These are phyloP conservation scores for Gymnodraco acuticeps DNA, from an alignment of 2,797 vertebrate genomes.

Conservation along the genomic window DNA sequence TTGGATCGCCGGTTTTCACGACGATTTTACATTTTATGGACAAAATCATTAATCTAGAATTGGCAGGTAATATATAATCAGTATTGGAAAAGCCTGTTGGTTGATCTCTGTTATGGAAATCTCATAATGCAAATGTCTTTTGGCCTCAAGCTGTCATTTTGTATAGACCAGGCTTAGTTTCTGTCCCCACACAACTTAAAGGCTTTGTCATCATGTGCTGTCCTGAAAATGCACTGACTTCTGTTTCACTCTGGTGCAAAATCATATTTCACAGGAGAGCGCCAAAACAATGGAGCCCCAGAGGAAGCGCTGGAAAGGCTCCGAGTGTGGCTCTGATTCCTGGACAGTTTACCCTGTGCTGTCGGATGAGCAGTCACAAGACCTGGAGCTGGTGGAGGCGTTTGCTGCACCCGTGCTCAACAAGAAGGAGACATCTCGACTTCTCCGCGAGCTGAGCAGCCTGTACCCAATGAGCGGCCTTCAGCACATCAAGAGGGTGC, in stretches of 20 bases:
- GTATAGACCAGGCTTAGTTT: not conserved
- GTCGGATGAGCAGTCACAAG: slow-evolving; percentile 84
- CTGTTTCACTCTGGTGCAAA: slow-evolving; percentile 41
- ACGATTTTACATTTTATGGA: too few species aligned
- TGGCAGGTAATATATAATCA: too few species aligned
- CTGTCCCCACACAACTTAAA: not conserved
- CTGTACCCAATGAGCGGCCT: slow-evolving; percentile 80
- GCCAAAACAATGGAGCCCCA: slow-evolving; percentile 80
- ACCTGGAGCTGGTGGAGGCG: slow-evolving; percentile 80
- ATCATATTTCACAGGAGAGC: slow-evolving; percentile 56
- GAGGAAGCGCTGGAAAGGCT: slow-evolving; percentile 79
- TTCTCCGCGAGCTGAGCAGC: slow-evolving; percentile 82
- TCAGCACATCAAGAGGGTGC: slow-evolving; percentile 90
- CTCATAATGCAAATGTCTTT: not conserved
- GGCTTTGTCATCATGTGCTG: slow-evolving; percentile 22
- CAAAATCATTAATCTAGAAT: too few species aligned
- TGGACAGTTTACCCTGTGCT: slow-evolving; percentile 87
- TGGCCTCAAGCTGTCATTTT: not conserved
- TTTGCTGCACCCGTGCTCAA: slow-evolving; percentile 87
- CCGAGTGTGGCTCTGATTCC: slow-evolving; percentile 25
- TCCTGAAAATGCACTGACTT: slow-evolving; percentile 34
- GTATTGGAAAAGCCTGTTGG: too few species aligned
- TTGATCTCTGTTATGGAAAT: not conserved
- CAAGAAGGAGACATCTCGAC: slow-evolving; percentile 87
- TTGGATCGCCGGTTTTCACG: too few species aligned